These are phyloP conservation scores for Phthorimaea operculella DNA, from an alignment of 1,140 invertebrate genomes.

Conservation along the genomic window DNA sequence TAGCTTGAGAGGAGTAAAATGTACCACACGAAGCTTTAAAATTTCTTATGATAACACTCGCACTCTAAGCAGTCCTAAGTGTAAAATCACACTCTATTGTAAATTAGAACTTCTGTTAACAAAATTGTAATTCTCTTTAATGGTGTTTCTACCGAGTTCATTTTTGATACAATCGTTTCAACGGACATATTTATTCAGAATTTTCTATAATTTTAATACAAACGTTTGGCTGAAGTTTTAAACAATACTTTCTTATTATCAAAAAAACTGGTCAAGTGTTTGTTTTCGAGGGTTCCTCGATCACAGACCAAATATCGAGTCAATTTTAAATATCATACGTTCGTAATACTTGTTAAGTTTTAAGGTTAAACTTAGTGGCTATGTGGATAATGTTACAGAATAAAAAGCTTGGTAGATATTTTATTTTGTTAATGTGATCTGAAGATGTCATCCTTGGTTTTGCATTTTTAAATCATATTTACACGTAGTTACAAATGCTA, in stretches of 20 bases:
- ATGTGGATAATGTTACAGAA: constrained; percentile 31
- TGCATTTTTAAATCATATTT: neutral
- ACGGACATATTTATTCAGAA: neutral
- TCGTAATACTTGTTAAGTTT: constrained; percentile 49
- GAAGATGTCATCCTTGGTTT: constrained; percentile 46
- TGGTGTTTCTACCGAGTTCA: neutral
- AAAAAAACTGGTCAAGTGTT: constrained; percentile 4
- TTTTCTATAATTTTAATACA: too few species aligned
- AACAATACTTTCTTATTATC: neutral
- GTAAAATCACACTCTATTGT: constrained; percentile 36
- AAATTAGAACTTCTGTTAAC: constrained; percentile 23
- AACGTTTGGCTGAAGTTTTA: neutral
- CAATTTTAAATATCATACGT: constrained; percentile 54
- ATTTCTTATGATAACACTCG: constrained; percentile 66
- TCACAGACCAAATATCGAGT: constrained; percentile 51
- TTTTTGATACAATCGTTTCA: neutral
- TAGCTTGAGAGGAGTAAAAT: constrained; percentile 58
- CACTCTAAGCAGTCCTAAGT: constrained; percentile 60
- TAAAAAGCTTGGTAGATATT: constrained; percentile 38
- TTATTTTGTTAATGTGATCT: constrained; percentile 64
- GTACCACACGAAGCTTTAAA: constrained; percentile 68
- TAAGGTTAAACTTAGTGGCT: constrained; percentile 39
- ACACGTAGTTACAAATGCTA: constrained; percentile 12
- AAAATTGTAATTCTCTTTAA: constrained; percentile 9
- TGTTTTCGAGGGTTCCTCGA: constrained; percentile 29